A percentile compares a stretch with the other conserved stretches of the same genome.
Conservation (phyloP, 1,140 invertebrate genomes). For the Eubasilissa regina region DNA sequence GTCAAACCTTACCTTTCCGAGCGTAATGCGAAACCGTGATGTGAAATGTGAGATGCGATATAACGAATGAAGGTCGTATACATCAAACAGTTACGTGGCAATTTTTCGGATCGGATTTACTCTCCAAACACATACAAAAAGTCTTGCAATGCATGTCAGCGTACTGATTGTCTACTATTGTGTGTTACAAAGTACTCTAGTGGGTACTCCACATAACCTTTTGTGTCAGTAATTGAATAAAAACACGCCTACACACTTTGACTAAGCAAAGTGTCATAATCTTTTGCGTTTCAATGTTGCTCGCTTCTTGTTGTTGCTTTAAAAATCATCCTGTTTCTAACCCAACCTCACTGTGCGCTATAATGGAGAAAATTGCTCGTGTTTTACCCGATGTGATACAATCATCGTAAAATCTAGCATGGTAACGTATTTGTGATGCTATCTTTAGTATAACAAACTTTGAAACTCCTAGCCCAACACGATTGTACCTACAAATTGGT, state of each 20-base stretch:
- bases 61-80: slow-evolving; percentile 9
- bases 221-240: slow-evolving; percentile 56
- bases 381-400: too few relatives aligned
- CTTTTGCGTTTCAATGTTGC: slow-evolving; percentile 27
- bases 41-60: background rate
- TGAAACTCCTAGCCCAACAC: too few relatives aligned
- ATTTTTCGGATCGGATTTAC: slow-evolving; percentile 28
- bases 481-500: too few relatives aligned
- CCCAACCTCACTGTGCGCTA: too few relatives aligned
- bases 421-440: too few relatives aligned
- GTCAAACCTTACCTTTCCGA: too few relatives aligned
- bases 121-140: too few relatives aligned
- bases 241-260: slow-evolving; percentile 53
- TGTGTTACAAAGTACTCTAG: slow-evolving; percentile 10
- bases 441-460: too few relatives aligned
- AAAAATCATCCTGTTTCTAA: too few relatives aligned
- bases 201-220: slow-evolving; percentile 41
- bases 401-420: too few relatives aligned
- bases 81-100: background rate
- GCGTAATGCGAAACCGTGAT: too few relatives aligned
- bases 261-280: slow-evolving; percentile 49
- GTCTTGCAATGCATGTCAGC: slow-evolving; percentile 12
- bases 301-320: background rate
- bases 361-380: too few relatives aligned
- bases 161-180: slow-evolving; percentile 23